Base-by-base conservation (phyloP, 2,888 invertebrate species). In the Pachycephus smyrnensis region DNA sequence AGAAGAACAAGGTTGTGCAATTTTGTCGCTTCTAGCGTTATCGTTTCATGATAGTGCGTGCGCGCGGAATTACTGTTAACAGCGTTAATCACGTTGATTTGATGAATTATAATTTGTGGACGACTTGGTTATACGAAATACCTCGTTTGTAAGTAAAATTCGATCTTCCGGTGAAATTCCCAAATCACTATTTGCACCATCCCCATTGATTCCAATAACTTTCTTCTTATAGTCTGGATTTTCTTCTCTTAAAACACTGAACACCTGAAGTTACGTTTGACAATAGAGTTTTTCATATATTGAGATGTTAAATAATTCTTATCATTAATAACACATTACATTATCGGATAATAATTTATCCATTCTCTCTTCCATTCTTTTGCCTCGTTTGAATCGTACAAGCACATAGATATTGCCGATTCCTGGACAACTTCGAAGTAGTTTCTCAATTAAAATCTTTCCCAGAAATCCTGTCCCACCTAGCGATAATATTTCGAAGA, bases 91-190 rank as follows among this genome's bases (percentile, higher is more conserved):
- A 23, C 6, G 40, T 40, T 1, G 15, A 40, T 40, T 40, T 4
- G 6, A 40, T 40, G 40, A 40, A 40, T 40, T 40, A 23, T 40
- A 40, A 9, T 9, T 35, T 40, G 40, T 40, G 40, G 6, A 6
- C 6, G 6, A 6, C 23, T 15, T 23, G 6, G 9, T 23, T 6
- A 40, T 40, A 15, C 15, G 35, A 12, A 75, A 68, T 74, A 84
- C 82, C 80, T 83, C 79, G 75, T 79, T 79, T 23, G 33, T 75
- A 71, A 84, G 55, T 4, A 81, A 68, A 75, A 84, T 81, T 1
- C 90, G 88, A 82, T 92, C 92, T 68, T 85, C 82, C 30, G 84
- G 79, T 55, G 89, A 89, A n/a, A 93, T 88, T 12, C 92, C 93
- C 73, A 93, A 82, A 37, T 88, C 89, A 1, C 88, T 86, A 33